Base-by-base conservation (phyloP, 2,113 vertebrate species). In the Cavia porcellus region DNA sequence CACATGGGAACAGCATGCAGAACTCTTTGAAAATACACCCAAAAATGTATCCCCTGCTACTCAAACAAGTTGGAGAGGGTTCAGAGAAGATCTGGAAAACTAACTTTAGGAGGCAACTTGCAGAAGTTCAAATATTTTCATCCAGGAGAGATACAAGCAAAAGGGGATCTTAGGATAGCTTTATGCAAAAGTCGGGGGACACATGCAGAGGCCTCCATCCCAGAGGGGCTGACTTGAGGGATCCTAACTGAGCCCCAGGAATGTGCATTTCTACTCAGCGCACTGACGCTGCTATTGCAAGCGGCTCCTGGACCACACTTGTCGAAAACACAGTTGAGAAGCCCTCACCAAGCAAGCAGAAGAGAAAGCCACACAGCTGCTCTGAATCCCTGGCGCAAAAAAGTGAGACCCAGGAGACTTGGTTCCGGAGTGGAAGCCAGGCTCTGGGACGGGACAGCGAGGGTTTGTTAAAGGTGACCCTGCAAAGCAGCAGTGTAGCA, bases 1-100 rank as follows among this genome's bases (percentile, higher is more conserved):
- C 97, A 95, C 95, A 96, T 94, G 97, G 95, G 85, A 96, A 96
- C 77, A 68, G 95, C 77, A 97, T 94, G 93, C 90, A 97, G 85
- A 93, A 79, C 81, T 96, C 97, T 97, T 94, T 98, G 97, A 97
- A 97, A 98, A 96, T 87, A 92, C 88, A 90, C 96, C 81, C 66
- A 84, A 96, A 96, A 98, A 94, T 86, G 75, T 92, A 97, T 90
- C 92, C 85, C 95, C 88, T 97, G 90, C 96, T 97, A 89, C 85
- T 96, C 95, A 98, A 92, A 97, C 38, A 96, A 96, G 85, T 90
- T 96, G 96, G 96, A 95, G 90, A 87, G 13, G 57, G 85, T 97
- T 97, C 94, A 97, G 66, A 96, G 95, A 95, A 92, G 92, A 97
- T 88, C 92, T 95, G 90, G 89, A 92, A 95, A 97, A 96, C 94